Conservation (phyloP, 2,888 invertebrate species). For the Carcina quercana region DNA sequence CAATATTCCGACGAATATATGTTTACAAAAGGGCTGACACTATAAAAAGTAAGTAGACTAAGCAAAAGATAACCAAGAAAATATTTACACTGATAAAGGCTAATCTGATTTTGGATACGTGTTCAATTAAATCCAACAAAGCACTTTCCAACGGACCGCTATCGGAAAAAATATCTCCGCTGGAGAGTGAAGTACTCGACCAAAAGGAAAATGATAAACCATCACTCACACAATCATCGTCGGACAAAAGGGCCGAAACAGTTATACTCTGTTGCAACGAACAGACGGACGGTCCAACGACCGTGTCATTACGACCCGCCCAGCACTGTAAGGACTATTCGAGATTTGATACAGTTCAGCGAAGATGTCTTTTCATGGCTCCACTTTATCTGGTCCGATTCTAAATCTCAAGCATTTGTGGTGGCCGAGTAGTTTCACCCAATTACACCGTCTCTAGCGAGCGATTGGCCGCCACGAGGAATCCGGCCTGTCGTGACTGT, state of each 20-base stretch:
- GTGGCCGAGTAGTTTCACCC: slow-evolving; percentile 67
- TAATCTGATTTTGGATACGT: no score
- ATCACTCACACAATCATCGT: slow-evolving; percentile 51
- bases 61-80: no score
- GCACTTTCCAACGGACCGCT: slow-evolving; percentile 7
- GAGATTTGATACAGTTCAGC: background rate
- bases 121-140: no score
- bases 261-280: slow-evolving; percentile 49
- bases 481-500: slow-evolving; percentile 71
- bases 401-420: slow-evolving; percentile 61
- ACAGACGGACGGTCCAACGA: slow-evolving; percentile 32
- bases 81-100: no score
- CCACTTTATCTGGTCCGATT: slow-evolving; percentile 40
- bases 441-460: slow-evolving; percentile 68
- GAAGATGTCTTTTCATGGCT: slow-evolving; percentile 35
- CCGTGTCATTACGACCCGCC: slow-evolving; percentile 52
- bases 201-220: slow-evolving; percentile 40
- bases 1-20: no score
- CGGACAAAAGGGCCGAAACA: slow-evolving; percentile 63
- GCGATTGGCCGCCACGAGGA: slow-evolving; percentile 63
- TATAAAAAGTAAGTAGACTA: no score
- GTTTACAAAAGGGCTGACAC: no score
- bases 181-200: slow-evolving; percentile 34
- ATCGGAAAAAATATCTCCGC: slow-evolving; percentile 16
- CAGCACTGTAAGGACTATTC: slow-evolving; percentile 30